Evolutionary conservation across 2,113 vertebrate species (phyloP).

Genomic region (Corythornis cristatus): DNA sequence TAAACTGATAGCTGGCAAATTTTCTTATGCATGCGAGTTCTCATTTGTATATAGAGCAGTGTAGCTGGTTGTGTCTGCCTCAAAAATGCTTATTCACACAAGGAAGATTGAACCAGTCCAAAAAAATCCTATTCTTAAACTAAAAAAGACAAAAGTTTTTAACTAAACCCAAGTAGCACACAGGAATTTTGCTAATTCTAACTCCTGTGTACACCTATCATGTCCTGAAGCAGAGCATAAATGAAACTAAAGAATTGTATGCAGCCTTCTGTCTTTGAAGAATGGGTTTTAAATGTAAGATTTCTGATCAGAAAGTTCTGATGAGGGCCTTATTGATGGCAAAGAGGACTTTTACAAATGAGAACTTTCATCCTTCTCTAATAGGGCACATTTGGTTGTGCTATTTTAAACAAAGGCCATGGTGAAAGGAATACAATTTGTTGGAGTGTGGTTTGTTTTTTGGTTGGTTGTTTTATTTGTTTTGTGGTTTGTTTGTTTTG

Average conservation of each 20-base stretch:
- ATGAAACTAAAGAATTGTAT: background rate
- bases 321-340: background rate
- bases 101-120: background rate
- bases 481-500: background rate
- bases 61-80: background rate
- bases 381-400: background rate
- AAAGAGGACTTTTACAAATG: background rate
- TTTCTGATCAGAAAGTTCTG: background rate
- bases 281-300: background rate
- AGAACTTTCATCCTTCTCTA: background rate
- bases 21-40: background rate
- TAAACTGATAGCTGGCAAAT: background rate
- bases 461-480: background rate
- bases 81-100: background rate
- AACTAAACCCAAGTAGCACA: background rate
- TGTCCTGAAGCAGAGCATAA: background rate
- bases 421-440: background rate
- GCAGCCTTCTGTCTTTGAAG: background rate
- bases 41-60: background rate
- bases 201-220: background rate
- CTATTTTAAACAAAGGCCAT: background rate
- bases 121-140: background rate
- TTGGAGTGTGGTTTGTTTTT: background rate
- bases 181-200: background rate
- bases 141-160: background rate